Evolutionary conservation across 2,888 invertebrate species (phyloP), one percentile per base, ranked within the genome.

Genomic region (Sarcophaga subvicina): DNA sequence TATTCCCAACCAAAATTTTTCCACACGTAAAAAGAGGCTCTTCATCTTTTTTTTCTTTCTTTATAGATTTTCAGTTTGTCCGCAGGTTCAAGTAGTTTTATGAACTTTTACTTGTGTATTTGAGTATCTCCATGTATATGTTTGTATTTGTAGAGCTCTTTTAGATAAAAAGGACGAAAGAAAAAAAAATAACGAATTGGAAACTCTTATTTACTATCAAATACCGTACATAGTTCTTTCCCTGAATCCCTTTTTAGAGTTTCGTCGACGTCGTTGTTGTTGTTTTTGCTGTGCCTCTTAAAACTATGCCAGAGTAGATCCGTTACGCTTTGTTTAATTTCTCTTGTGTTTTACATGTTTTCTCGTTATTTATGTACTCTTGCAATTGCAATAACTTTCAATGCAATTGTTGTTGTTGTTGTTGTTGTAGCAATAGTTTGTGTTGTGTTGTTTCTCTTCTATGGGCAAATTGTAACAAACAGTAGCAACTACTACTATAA

Each of bases 331-430:
- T 77, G 80, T 83, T 77, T 67, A 70, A 80, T 78, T 73, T 80
- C 83, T 83, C 83, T 73, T 80, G 80, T 78, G 77, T 75, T 80
- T 77, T 83, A 83, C 77, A 80, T 73, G 73, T 77, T 80, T 72
- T 83, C 80, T 83, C 80, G 76, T 80, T 82, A 81, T 79, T 82
- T 82, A 79, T 78, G 62, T 22, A 63, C 62, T 78, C 17, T 54
- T 54, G 14, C 2, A 54, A 54, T 54, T 54, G 54, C 54, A 14
- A 54, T 54, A 14, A 54, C 17, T 54, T 54, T 54, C 14, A 14
- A 17, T 25, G 20, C 14, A 11, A 25, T 54, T 69, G 71, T 17
- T 64, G 81, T 69, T 67, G 67, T 70, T 85, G 64, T 64, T 66
- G 80, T 22, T 67, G 66, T 66, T 75, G 47, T 25, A 77, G 60